Evolutionary conservation across 2,113 vertebrate species (phyloP).

Genomic region (Psettodes erumei): DNA sequence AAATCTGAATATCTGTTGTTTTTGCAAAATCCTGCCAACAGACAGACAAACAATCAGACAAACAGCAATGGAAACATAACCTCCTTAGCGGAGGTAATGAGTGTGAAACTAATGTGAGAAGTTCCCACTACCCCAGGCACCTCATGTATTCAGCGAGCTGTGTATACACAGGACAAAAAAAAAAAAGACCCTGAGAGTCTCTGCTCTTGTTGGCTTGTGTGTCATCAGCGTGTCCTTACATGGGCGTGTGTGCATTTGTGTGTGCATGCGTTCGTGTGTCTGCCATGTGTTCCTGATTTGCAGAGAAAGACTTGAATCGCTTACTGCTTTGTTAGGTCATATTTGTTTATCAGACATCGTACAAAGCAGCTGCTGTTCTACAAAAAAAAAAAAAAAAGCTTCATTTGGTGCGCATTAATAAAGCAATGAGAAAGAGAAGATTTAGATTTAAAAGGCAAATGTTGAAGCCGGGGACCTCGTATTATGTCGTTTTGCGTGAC

Average conservation of each 20-base stretch:
- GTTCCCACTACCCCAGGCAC: conserved; percentile 40
- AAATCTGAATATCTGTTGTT: no score
- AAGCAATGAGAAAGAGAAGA: neutral
- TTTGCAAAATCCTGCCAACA: no score
- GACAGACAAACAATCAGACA: no score
- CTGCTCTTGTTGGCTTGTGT: conserved; percentile 36
- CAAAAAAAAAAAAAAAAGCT: conserved; percentile 22
- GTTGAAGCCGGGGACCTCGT: neutral
- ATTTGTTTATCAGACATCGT: conserved; percentile 75
- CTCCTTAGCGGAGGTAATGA: conserved; percentile 3
- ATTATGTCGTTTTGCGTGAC: neutral
- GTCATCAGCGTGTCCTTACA: conserved; percentile 39
- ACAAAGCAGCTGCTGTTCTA: conserved; percentile 68
- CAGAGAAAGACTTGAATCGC: conserved; percentile 71
- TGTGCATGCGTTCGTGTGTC: conserved; percentile 38
- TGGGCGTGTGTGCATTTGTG: conserved; percentile 31
- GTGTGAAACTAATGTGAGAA: conserved; percentile 36
- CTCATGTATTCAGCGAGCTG: conserved; percentile 41
- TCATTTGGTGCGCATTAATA: conserved; percentile 13
- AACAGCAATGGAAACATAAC: no score
- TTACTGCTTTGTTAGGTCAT: conserved; percentile 77
- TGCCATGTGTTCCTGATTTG: conserved; percentile 80
- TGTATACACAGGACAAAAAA: conserved; percentile 35
- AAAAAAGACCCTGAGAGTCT: conserved; percentile 33
- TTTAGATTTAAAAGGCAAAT: neutral